A percentile compares a stretch with the other conserved stretches of the same genome.
Conservation (phyloP, 2,888 invertebrate species). For the Drosophila bunnanda region DNA sequence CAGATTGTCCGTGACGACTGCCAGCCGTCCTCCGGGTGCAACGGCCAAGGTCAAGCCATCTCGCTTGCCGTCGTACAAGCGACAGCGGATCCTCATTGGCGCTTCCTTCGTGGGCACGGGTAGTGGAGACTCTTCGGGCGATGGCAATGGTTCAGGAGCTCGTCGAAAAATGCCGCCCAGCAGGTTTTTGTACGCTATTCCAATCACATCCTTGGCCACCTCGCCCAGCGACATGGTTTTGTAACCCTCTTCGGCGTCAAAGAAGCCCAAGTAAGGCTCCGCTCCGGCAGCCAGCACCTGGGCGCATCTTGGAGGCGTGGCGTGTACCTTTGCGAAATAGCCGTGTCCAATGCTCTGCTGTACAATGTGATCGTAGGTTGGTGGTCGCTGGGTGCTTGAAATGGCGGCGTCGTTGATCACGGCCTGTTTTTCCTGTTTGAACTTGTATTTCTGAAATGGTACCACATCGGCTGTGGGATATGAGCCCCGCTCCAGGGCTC, state of each 20-base stretch:
- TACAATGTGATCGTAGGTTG: constrained; percentile 93
- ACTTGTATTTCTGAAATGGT: constrained; percentile 94
- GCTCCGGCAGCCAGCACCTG: constrained; percentile 91
- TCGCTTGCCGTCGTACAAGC: constrained; percentile 91
- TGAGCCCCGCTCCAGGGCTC: constrained; percentile 49
- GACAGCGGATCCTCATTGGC: constrained; percentile 91
- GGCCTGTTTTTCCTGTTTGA: constrained; percentile 90
- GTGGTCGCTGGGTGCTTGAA: constrained; percentile 87
- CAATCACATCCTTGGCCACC: constrained; percentile 93
- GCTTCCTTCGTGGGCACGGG: constrained; percentile 86
- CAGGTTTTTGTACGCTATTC: constrained; percentile 90
- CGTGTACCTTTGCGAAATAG: constrained; percentile 87
- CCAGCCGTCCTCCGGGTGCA: constrained; percentile 90
- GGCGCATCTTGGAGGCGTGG: constrained; percentile 91
- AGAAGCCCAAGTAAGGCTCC: constrained; percentile 94
- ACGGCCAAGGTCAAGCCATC: constrained; percentile 90
- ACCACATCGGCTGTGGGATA: constrained; percentile 84
- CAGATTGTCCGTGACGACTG: constrained; percentile 93
- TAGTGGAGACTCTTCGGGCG: constrained; percentile 63
- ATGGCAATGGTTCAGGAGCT: constrained; percentile 84
- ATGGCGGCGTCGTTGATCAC: constrained; percentile 91
- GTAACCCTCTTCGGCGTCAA: constrained; percentile 95
- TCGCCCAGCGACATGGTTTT: constrained; percentile 93
- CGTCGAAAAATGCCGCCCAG: constrained; percentile 88
- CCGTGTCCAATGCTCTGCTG: constrained; percentile 84